Conservation (phyloP, 2,797 vertebrate genomes). For the Pangasius djambal region DNA sequence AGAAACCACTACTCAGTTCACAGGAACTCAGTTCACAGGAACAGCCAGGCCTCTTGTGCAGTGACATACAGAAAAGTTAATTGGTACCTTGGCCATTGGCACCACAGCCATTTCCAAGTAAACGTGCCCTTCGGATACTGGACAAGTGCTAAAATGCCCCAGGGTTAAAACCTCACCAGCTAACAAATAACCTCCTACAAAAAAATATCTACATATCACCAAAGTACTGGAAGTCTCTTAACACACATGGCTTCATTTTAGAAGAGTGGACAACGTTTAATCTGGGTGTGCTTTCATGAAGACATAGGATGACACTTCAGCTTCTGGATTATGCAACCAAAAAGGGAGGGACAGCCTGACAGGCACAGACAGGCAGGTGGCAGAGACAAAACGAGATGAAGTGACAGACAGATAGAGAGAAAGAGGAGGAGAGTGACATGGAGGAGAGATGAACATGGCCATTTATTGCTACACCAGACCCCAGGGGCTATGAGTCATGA, state of each 20-base stretch:
- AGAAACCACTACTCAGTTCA: conserved; percentile 9
- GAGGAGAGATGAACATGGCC: conserved; percentile 35
- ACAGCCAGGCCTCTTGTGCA: conserved; percentile 23
- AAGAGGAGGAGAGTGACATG: conserved; percentile 10
- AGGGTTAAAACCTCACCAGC: conserved; percentile 14
- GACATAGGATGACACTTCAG: conserved; percentile 32
- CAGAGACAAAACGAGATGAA: conserved; percentile 32
- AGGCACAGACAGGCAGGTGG: conserved; percentile 61
- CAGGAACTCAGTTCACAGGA: conserved; percentile 42
- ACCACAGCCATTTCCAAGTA: conserved; percentile 35
- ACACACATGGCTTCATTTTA: background rate
- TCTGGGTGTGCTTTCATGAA: conserved; percentile 1
- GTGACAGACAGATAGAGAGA: conserved; percentile 26
- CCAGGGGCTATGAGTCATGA: conserved; percentile 21
- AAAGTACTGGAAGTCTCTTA: background rate
- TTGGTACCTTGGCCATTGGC: background rate
- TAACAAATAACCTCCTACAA: background rate
- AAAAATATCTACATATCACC: background rate
- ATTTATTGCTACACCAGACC: conserved; percentile 25
- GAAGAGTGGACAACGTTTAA: background rate
- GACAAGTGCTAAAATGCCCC: conserved; percentile 9
- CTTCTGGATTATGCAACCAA: conserved; percentile 61
- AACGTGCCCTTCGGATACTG: conserved; percentile 11
- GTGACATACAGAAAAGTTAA: conserved; percentile 35
- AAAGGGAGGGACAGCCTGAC: conserved; percentile 56